These are phyloP conservation scores for Suncus etruscus DNA, from an alignment of 2,113 vertebrate genomes.

Conservation along the genomic window DNA sequence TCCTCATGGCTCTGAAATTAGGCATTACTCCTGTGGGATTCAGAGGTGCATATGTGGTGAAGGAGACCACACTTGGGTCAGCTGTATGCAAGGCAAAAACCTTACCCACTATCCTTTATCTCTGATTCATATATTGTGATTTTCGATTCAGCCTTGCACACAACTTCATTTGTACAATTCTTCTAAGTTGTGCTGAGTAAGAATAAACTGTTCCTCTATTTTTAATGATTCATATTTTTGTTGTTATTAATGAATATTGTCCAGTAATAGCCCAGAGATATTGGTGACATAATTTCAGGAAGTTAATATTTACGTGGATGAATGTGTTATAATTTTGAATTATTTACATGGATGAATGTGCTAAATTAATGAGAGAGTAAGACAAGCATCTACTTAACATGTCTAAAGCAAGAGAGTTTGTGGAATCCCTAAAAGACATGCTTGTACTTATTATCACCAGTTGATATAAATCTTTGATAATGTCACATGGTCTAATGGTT, in stretches of 20 bases:
- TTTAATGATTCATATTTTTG: too few relatives aligned
- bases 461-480: neutral
- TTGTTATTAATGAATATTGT: neutral
- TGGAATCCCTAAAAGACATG: neutral
- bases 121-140: neutral
- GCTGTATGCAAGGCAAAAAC: too few relatives aligned
- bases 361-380: neutral
- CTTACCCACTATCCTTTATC: neutral
- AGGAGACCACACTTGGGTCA: too few relatives aligned
- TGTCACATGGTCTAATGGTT: neutral
- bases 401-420: neutral
- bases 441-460: neutral
- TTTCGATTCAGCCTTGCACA: neutral
- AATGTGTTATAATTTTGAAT: neutral
- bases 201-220: neutral
- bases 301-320: neutral
- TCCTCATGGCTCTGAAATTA: too few relatives aligned
- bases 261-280: neutral
- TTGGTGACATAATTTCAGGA: neutral
- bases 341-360: neutral
- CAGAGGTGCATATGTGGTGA: too few relatives aligned
- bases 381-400: neutral
- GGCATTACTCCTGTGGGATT: too few relatives aligned
- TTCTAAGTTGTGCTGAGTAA: neutral
- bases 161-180: neutral